These are phyloP conservation scores for Rhynchonycteris naso DNA, from an alignment of 2,797 vertebrate genomes.

Conservation along the genomic window DNA sequence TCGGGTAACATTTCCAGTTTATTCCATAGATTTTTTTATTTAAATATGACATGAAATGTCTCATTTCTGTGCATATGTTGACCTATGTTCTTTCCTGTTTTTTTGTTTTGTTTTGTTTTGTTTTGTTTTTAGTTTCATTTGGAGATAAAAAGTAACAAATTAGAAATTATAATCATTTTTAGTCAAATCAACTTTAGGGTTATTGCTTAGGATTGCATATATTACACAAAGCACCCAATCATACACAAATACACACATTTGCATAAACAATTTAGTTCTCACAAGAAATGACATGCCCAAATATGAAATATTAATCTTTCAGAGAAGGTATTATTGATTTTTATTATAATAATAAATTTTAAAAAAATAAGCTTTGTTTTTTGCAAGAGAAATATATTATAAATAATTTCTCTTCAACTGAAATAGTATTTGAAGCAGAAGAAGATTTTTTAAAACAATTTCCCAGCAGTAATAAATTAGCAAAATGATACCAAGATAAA, in stretches of 20 bases:
- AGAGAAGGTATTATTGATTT: not conserved
- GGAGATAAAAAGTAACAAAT: not conserved
- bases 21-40: not conserved
- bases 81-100: not conserved
- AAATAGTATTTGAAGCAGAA: not conserved
- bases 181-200: not conserved
- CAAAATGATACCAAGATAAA: not conserved
- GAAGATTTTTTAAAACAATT: not conserved
- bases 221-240: not conserved
- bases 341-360: not conserved
- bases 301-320: not conserved
- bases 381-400: not conserved
- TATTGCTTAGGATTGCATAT: not conserved
- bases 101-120: no score
- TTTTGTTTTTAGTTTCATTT: not conserved
- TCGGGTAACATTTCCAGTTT: not conserved
- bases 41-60: not conserved
- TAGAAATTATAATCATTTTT: not conserved
- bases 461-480: not conserved
- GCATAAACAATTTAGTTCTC: not conserved
- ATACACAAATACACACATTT: not conserved
- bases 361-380: not conserved
- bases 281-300: not conserved
- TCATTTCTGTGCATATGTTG: not conserved
- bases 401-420: not conserved